Evolutionary conservation across 2,113 vertebrate genomes (phyloP).

Genomic region (Cyanistes caeruleus): DNA sequence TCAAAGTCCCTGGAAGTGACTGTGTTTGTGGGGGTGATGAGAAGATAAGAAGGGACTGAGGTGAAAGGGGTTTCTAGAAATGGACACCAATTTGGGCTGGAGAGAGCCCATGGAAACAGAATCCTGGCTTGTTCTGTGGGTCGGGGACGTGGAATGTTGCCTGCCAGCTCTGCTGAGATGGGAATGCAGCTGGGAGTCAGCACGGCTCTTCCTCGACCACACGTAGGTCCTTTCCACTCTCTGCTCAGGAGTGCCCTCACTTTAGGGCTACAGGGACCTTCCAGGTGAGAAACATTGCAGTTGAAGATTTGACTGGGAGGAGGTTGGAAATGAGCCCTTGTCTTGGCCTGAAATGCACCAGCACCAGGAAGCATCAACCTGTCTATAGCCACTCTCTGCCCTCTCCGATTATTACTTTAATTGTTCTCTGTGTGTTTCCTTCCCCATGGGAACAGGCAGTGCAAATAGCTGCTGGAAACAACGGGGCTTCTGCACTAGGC

Average conservation of each 20-base stretch:
- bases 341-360: background rate
- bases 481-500: no score
- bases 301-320: background rate
- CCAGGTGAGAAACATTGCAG: background rate
- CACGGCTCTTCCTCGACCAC: background rate
- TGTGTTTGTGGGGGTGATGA: background rate
- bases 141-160: background rate
- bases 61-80: no score
- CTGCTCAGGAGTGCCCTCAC: background rate
- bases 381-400: no score
- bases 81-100: background rate
- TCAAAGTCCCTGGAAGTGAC: no score
- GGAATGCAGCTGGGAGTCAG: background rate
- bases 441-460: background rate
- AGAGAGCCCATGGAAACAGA: background rate
- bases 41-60: no score
- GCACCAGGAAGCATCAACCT: no score
- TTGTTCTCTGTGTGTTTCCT: background rate
- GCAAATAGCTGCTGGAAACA: no score
- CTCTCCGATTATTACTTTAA: no score
- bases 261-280: background rate
- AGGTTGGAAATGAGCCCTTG: background rate
- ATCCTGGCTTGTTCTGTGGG: background rate
- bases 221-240: background rate
- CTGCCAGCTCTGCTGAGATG: background rate